These are phyloP conservation scores for Hirtodrosophila histrioides DNA, from an alignment of 2,888 invertebrate species.

Conservation along the genomic window DNA sequence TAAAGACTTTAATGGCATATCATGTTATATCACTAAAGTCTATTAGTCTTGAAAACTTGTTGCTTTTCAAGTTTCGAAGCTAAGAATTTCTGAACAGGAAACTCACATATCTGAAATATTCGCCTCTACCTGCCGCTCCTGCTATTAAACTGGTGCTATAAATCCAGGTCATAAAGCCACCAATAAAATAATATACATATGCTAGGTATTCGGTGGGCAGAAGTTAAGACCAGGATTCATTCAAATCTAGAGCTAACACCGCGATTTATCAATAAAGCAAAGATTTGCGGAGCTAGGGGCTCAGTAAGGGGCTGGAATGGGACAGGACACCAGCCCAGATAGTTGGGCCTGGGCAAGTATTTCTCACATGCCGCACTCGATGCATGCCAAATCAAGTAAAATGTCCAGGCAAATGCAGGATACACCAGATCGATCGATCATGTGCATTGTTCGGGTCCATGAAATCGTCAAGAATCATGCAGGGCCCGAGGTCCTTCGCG, in stretches of 20 bases:
- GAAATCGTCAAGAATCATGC: slow-evolving; percentile 30
- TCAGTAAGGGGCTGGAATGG: not conserved
- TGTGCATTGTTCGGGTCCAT: slow-evolving; percentile 48
- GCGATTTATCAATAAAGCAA: slow-evolving; percentile 66
- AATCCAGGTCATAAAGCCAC: slow-evolving; percentile 55
- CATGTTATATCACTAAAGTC: too few relatives aligned
- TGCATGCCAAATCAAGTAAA: slow-evolving; percentile 54
- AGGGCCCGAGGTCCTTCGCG: too few relatives aligned
- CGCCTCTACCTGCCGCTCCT: slow-evolving; percentile 27
- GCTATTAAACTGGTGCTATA: slow-evolving; percentile 19
- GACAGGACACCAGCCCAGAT: not conserved
- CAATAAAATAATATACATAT: slow-evolving; percentile 34
- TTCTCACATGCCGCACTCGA: slow-evolving; percentile 25
- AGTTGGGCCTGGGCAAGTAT: slow-evolving; percentile 13
- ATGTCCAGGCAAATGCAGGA: slow-evolving; percentile 27
- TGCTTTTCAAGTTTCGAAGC: not conserved
- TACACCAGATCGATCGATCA: slow-evolving; percentile 63
- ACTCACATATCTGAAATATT: not conserved
- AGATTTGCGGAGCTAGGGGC: slow-evolving; percentile 34
- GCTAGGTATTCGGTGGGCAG: slow-evolving; percentile 10
- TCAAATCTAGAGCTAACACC: slow-evolving; percentile 61
- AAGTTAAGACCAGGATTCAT: slow-evolving; percentile 68
- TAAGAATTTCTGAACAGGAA: slow-evolving; percentile 2
- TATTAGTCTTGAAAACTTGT: not conserved
- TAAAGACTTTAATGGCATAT: too few relatives aligned